Base-by-base conservation (phyloP, 1,140 invertebrate genomes). In the Danaus plexippus region DNA sequence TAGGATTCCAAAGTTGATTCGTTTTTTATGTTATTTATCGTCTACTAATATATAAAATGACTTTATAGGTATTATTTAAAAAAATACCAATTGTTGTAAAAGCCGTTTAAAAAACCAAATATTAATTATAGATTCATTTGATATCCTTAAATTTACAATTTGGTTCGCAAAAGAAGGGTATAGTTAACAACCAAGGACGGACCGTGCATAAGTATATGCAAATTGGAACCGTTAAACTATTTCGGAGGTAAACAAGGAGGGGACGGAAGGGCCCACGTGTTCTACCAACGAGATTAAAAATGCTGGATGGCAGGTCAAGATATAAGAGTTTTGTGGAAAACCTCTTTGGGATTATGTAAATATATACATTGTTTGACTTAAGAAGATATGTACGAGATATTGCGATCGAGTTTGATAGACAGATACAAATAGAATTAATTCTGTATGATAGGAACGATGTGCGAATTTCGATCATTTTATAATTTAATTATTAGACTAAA, bases 161-260 rank as follows among this genome's bases (percentile, higher is more conserved):
- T 65, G 56, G 61, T 66, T 65, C 57, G 61, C 57, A 69, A 72
- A 71, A 70, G 74, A 75, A 76, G 74, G 75, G 71, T 62, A 71
- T 71, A 75, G 77, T 78, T 84, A 85, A 85, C 77, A 79, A 82
- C 69, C 61, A 65, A 82, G 81, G 83, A 79, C 75, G 81, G 75
- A 63, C 77, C 67, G 52, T 70, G 81, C 80, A 86, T 85, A 84
- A 84, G 73, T 68, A 82, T 73, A 86, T 86, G 83, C 81, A 86
- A 86, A 86, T 86, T 81, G 83, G 76, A 66, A 67, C 75, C 75
- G 81, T 85, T 85, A 85, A 85, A 86, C 83, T 86, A 86, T 85
- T 86, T 83, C 71, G 73, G 74, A 85, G 80, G 83, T 85, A 86
- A 86, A 85, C 83, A 86, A 55, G 71, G 72, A 70, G 79, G 75